Base-by-base conservation (phyloP, 2,888 invertebrate genomes). In the Apodemia hepburni region DNA sequence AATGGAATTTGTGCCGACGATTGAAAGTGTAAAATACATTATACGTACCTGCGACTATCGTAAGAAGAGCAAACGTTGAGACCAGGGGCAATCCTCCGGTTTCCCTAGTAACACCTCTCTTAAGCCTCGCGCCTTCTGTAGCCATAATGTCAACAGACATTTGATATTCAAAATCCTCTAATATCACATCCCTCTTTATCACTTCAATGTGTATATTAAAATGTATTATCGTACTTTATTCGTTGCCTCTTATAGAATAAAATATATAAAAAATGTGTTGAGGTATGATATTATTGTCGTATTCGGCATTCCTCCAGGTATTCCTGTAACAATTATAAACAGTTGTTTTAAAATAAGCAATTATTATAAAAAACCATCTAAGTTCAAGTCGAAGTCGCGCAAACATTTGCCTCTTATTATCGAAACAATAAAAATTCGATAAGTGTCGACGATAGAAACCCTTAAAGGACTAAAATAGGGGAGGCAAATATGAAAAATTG, bases 61-160 rank as follows among this genome's bases (percentile, higher is more conserved):
- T 91, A 63, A 90, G 86, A 45, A 91, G 80, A 4, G 89, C 90
- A 68, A 90, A 90, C 45, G 90, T 90, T 11, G 90, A 90, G 60
- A 91, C 87, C 68, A 89, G 71, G 33, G 90, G 90, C 67, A 90
- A 73, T 29, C 89, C 85, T 49, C 89, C 87, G 65, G 85, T 83
- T 76, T 90, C 90, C 87, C 87, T 85, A 72, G 83, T 74, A 73
- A 80, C 82, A 65, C 78, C 73, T 74, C 83, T 81, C 64, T 80
- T 69, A 49, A 83, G 81, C 64, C 71, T 67, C 68, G 77, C 70
- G 67, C 79, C 76, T 72, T 86, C 84, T 71, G 74, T 73, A 76
- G 75, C 76, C 85, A 82, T 88, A 73, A 77, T 75, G 73, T 80
- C 79, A 82, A 76, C 75, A 73, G 71, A 75, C 79, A 77, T 80